phyloP scores from a whole-genome alignment of 2,888 invertebrate species.

The Lordiphosa fenestrarum region DNA sequence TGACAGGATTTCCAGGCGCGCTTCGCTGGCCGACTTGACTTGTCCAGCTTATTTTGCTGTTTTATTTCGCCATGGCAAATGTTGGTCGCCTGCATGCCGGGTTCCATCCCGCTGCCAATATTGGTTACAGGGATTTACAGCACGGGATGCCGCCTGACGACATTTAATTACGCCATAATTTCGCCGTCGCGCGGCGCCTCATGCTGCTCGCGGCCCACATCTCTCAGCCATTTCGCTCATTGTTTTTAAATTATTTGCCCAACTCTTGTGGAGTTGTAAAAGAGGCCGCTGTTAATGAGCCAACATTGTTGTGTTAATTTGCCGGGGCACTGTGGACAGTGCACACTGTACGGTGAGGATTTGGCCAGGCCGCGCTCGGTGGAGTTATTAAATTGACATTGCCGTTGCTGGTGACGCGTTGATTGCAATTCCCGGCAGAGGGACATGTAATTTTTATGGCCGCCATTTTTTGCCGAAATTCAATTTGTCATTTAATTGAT shows the following conservation, averaged over 20 bases:
- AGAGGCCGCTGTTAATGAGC: slow-evolving; percentile 71
- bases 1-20: slow-evolving; percentile 47
- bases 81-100: no score
- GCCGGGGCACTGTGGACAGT: slow-evolving; percentile 35
- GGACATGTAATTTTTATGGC: slow-evolving; percentile 70
- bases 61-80: slow-evolving; percentile 1
- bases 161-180: slow-evolving; percentile 69
- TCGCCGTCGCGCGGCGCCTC: slow-evolving; percentile 35
- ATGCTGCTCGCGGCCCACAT: slow-evolving; percentile 19
- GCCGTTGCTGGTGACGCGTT: slow-evolving; percentile 59
- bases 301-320: slow-evolving; percentile 79
- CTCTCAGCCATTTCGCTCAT: slow-evolving; percentile 44
- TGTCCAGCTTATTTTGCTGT: slow-evolving; percentile 20
- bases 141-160: slow-evolving; percentile 13
- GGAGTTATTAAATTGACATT: slow-evolving; percentile 71
- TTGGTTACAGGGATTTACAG: slow-evolving; percentile 63
- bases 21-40: slow-evolving; percentile 28
- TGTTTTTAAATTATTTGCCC: slow-evolving; percentile 70
- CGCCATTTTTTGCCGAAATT: slow-evolving; percentile 67
- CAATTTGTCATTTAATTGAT: slow-evolving; percentile 76
- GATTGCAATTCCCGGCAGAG: slow-evolving; percentile 73
- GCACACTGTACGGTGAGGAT: slow-evolving; percentile 25
- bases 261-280: slow-evolving; percentile 65
- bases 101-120: slow-evolving; percentile 30
- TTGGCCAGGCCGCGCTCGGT: not conserved